Evolutionary conservation across 2,113 vertebrate species (phyloP), one percentile per base, ranked within the genome.

Genomic region (Halcyon malimbica): DNA sequence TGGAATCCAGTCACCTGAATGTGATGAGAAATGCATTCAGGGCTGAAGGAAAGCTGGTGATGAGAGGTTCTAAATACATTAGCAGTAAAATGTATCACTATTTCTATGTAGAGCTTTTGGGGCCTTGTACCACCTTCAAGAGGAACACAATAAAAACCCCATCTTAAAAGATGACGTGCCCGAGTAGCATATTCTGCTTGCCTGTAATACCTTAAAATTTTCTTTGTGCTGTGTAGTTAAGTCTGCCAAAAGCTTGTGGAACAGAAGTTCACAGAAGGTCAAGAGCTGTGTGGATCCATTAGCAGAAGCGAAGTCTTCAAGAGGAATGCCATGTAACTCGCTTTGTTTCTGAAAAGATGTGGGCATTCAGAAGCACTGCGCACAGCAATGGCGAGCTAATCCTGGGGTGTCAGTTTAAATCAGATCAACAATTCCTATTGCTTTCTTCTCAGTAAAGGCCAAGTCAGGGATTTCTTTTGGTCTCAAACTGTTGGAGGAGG

Each of bases 331-430:
- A 46, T 71, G 87, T 92, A 94, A 87, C 79, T 94, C 91, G 75
- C 76, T 97, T 94, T 65, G 73, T 86, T 95, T 96, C 95, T 96
- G 91, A 86, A 96, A 93, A 90, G 92, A 88, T 67, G 26, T 79
- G 77, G 48, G 93, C 83, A 85, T 86, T 94, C 83, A 8, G 59
- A 90, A 96, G 89, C 87, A 77, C 81, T 75, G 57, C 1, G 1
- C 83, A 69, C 65, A 64, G 87, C 96, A 93, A 51, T 76, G 93
- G 95, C 94, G 87, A 97, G 79, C 92, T 96, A 97, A 96, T 97
- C 89, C 96, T 87, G 46, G 94, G 82, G 94, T 97, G 94, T 94
- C 96, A 94, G 83, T 96, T 97, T 92, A 97, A 96, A 98, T 98
- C 96, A 97, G 76, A 95, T 97, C 96, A 95, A 76, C 91, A 78